Evolutionary conservation across 2,113 vertebrate genomes (phyloP).

Genomic region (Apteryx owenii): DNA sequence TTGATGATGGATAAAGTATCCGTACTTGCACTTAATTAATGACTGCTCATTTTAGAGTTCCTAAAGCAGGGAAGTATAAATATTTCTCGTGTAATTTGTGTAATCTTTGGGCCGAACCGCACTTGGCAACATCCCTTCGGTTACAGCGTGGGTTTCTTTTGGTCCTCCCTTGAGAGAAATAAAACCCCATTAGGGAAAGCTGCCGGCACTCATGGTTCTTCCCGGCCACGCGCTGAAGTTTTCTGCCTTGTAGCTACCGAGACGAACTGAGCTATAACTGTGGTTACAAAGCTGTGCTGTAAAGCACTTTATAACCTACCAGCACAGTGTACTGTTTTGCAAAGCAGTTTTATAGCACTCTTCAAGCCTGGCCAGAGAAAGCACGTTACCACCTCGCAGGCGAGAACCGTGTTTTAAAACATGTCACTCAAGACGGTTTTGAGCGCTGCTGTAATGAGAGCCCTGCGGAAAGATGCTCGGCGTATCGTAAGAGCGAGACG

Average conservation of each 20-base stretch:
- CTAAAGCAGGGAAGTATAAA: not conserved
- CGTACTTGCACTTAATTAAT: not conserved
- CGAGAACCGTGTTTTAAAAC: not conserved
- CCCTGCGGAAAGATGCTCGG: not conserved
- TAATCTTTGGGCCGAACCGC: not conserved
- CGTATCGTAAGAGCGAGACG: not conserved
- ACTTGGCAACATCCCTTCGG: not conserved
- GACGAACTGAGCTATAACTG: not conserved
- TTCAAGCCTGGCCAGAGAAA: not conserved
- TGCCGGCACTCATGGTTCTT: not conserved
- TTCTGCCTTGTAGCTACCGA: not conserved
- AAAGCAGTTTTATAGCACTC: not conserved
- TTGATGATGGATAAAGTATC: not conserved
- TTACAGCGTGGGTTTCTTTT: not conserved
- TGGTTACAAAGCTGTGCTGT: not conserved
- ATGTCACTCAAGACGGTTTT: not conserved
- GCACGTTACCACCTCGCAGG: not conserved
- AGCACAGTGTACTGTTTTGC: not conserved
- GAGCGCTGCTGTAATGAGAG: not conserved
- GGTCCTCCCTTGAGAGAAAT: not conserved
- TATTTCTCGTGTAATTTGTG: not conserved
- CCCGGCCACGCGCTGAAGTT: not conserved
- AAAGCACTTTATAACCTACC: not conserved
- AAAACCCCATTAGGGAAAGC: not conserved
- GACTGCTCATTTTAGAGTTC: not conserved